Percentiles rank a stretch among this genome's conserved stretches.
Conservation (phyloP, 2,797 vertebrate genomes). For the Epinephelus coioides region DNA sequence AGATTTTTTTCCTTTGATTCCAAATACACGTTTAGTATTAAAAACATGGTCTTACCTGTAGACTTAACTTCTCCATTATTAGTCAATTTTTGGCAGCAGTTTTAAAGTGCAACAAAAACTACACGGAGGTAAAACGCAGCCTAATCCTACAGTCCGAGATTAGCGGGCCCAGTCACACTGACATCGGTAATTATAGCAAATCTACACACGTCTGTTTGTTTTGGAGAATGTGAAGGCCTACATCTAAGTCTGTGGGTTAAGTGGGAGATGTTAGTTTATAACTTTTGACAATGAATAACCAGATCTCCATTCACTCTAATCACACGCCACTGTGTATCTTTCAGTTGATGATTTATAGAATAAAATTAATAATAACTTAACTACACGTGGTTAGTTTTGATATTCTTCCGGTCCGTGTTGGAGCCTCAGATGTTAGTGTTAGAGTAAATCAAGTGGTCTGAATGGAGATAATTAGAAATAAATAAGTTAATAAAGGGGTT, state of each 20-base stretch:
- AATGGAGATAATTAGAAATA: slow-evolving; percentile 33
- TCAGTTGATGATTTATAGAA: slow-evolving; percentile 99
- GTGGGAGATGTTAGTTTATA: slow-evolving; percentile 90
- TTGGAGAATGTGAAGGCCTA: slow-evolving; percentile 82
- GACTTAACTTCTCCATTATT: neutral
- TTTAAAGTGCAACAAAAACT: neutral
- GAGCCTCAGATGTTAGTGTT: slow-evolving; percentile 57
- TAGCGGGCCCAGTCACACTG: slow-evolving; percentile 54
- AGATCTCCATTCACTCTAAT: slow-evolving; percentile 93
- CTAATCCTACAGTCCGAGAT: slow-evolving; percentile 54
- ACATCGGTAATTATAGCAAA: slow-evolving; percentile 77
- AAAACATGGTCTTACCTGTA: slow-evolving; percentile 34
- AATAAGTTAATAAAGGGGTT: neutral
- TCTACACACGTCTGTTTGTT: slow-evolving; percentile 83
- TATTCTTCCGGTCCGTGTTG: slow-evolving; percentile 63
- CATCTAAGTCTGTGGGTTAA: slow-evolving; percentile 80
- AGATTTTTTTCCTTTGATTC: too few species aligned
- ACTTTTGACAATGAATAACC: slow-evolving; percentile 96
- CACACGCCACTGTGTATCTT: slow-evolving; percentile 95
- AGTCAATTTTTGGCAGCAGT: neutral
- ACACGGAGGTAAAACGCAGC: slow-evolving; percentile 17
- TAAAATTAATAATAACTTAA: slow-evolving; percentile 97
- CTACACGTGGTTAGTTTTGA: slow-evolving; percentile 93
- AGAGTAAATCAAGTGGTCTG: slow-evolving; percentile 20
- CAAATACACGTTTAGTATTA: neutral